phyloP scores from a whole-genome alignment of 2,113 vertebrate genomes.

The Australoheros scitulus region DNA sequence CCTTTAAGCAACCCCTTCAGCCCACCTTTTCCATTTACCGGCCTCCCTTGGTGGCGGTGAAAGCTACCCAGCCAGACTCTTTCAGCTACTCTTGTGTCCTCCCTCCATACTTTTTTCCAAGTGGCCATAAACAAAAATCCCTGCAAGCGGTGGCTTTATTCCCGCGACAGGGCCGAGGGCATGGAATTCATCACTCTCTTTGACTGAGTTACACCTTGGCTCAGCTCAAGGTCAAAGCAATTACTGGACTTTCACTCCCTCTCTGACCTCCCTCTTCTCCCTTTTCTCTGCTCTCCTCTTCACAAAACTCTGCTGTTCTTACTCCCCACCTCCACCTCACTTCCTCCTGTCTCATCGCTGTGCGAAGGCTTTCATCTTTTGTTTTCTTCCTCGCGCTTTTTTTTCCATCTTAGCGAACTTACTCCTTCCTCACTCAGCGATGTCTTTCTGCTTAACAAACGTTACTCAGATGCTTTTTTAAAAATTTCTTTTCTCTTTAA shows the following conservation, averaged over 20 bases:
- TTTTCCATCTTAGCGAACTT: not conserved
- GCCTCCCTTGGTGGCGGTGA: conserved; percentile 20
- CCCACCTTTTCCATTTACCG: conserved; percentile 21
- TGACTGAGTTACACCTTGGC: conserved; percentile 61
- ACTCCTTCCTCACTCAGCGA: not conserved
- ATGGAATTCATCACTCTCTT: conserved; percentile 62
- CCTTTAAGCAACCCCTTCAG: conserved; percentile 23
- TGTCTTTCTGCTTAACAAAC: not conserved
- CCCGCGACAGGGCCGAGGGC: conserved; percentile 35
- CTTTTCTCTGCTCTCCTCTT: conserved; percentile 7
- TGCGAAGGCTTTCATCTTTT: not conserved
- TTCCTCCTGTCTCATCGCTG: not conserved
- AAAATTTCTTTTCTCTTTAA: not conserved
- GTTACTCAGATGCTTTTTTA: too few relatives aligned
- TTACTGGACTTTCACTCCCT: conserved; percentile 67
- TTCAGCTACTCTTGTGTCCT: not conserved
- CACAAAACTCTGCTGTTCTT: conserved; percentile 28
- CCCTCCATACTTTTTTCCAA: not conserved
- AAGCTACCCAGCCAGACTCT: not conserved
- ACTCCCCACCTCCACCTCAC: not conserved
- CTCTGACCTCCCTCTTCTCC: conserved; percentile 49
- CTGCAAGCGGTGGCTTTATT: conserved; percentile 48
- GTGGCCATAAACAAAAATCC: conserved; percentile 60
- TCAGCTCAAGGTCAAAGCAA: conserved; percentile 74
- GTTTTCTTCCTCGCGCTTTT: conserved; percentile 12